Conservation (phyloP, 2,888 invertebrate species). For the Sphinx pinastri region DNA sequence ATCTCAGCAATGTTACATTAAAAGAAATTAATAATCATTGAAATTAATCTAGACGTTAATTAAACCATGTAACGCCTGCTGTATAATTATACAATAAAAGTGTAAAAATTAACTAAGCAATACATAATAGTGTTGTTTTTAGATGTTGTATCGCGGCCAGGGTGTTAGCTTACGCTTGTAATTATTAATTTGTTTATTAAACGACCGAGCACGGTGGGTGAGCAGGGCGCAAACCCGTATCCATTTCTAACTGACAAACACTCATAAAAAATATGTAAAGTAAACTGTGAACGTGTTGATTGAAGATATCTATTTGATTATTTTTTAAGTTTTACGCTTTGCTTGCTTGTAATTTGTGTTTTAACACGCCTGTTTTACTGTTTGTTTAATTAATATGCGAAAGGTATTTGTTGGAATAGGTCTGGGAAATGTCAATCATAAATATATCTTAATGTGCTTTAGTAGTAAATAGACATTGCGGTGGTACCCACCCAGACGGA, state of each 20-base stretch:
- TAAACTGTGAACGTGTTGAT: slow-evolving; percentile 18
- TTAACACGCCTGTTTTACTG: slow-evolving; percentile 2
- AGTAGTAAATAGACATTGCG: too few relatives aligned
- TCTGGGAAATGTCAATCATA: background rate
- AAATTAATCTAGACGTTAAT: slow-evolving; percentile 12
- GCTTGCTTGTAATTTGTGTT: slow-evolving; percentile 11
- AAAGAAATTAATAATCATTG: slow-evolving; percentile 7
- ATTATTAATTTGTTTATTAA: slow-evolving; percentile 78
- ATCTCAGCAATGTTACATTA: background rate
- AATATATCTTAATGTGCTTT: background rate
- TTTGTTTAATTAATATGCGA: background rate
- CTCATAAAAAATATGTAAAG: slow-evolving; percentile 27
- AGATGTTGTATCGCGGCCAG: slow-evolving; percentile 72
- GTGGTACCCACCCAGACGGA: too few relatives aligned
- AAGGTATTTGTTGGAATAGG: background rate
- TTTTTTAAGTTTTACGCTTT: slow-evolving; percentile 17
- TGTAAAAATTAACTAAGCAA: slow-evolving; percentile 62
- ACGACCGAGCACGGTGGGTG: slow-evolving; percentile 61
- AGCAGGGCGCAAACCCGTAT: slow-evolving; percentile 41
- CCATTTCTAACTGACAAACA: slow-evolving; percentile 12
- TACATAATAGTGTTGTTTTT: slow-evolving; percentile 79
- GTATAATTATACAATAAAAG: slow-evolving; percentile 28
- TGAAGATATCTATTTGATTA: slow-evolving; percentile 20
- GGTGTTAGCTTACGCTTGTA: slow-evolving; percentile 59
- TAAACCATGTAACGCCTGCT: slow-evolving; percentile 9